Evolutionary conservation across 2,888 invertebrate species (phyloP), one percentile per base, ranked within the genome.

Genomic region (Brachypterus glaber): DNA sequence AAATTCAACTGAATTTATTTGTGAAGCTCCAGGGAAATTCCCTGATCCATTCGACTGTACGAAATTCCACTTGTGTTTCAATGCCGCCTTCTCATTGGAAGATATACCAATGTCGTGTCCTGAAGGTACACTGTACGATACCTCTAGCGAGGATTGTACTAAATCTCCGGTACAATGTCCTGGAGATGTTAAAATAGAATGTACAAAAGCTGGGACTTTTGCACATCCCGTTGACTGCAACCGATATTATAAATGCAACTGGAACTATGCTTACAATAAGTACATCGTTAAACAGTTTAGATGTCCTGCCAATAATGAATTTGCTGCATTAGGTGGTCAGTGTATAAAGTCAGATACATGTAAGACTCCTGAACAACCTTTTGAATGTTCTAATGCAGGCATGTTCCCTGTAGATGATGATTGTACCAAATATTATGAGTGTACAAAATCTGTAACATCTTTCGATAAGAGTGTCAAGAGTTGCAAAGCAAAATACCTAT

Each of bases 191-290:
- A 30, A 37, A 16, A 36, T 60, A 14, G 34, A 32, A n/a, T 62
- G 62, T 34, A 43, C 52, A 17, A 47, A 43, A n/a, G 57, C 64
- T n/a, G 73, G 73, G 2, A 66, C 61, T 48, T 72, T 68, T 50
- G 56, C 67, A 2, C 70, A 73, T 52, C 62, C 60, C 11, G 49
- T 57, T 17, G 63, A 73, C 47, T 73, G 73, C 41, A 66, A 63
- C 33, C 69, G 68, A 50, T 74, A 71, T 52, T 74, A 72, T 46
- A 64, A 67, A 33, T 75, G 74, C 46, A 53, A 62, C 45, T 74
- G 71, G 51, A 70, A 69, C 17, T 66, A 60, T 42, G 64, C 70
- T 45, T 57, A 66, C 37, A 62, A 69, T n/a, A 68, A 68, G 48
- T 74, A 69, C 48, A 63, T 66, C 51, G 60, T 68, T 24, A 67